Conservation (phyloP, 2,888 invertebrate species). For the Gymnosoma rotundatum region DNA sequence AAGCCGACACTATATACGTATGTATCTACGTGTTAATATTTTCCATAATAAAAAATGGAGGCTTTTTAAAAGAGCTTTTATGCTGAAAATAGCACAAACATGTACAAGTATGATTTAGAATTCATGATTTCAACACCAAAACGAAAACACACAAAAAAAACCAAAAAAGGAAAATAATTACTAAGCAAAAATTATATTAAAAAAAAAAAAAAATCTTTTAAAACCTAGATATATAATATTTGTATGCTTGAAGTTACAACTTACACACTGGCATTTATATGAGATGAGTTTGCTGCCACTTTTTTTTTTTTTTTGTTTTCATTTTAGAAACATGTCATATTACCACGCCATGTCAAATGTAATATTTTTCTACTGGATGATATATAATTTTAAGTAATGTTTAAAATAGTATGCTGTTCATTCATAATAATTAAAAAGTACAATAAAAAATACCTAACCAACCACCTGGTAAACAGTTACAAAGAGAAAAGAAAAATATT, state of each 20-base stretch:
- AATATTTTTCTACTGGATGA: conserved; percentile 45
- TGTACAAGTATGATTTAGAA: conserved; percentile 55
- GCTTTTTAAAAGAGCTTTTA: conserved; percentile 27
- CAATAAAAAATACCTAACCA: neutral
- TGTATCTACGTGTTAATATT: neutral
- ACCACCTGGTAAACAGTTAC: conserved; percentile 19
- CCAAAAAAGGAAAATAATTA: conserved; percentile 40
- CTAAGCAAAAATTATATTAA: conserved; percentile 56
- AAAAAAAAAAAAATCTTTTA: conserved; percentile 34
- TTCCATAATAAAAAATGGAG: conserved; percentile 8
- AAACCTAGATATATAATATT: neutral
- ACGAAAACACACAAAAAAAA: neutral
- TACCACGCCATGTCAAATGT: conserved; percentile 45
- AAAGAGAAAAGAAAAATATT: neutral
- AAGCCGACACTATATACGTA: neutral
- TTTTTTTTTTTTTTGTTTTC: conserved; percentile 2
- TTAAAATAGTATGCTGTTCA: conserved; percentile 9
- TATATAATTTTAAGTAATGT: conserved; percentile 47
- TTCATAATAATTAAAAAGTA: conserved; percentile 22
- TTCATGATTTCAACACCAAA: conserved; percentile 53
- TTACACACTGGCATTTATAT: conserved; percentile 1
- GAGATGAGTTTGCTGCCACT: conserved; percentile 25
- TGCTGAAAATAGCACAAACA: conserved; percentile 57
- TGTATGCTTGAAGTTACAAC: neutral
- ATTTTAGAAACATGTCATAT: conserved; percentile 47